A percentile compares a stretch with the other conserved stretches of the same genome.
Evolutionary conservation across 2,113 vertebrate genomes (phyloP).

Genomic region (Pycnonotus jocosus): DNA sequence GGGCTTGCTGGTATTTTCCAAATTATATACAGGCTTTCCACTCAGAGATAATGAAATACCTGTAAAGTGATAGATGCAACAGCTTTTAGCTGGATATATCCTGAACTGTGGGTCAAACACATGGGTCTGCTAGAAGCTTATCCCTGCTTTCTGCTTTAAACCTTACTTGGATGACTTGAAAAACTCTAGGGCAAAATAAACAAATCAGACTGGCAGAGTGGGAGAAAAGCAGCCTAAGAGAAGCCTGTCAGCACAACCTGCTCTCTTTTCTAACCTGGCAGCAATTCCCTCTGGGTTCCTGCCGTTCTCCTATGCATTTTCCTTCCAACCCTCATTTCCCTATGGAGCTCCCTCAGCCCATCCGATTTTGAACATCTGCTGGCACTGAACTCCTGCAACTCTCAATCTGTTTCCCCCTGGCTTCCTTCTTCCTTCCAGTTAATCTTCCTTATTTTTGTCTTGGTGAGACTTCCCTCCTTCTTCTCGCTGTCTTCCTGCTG

Average conservation of each 20-base stretch:
- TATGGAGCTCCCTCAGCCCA: slow-evolving; percentile 33
- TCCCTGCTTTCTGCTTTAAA: neutral
- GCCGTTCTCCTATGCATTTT: slow-evolving; percentile 20
- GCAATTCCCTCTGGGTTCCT: slow-evolving; percentile 23
- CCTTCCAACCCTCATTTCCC: slow-evolving; percentile 51
- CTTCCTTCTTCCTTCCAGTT: slow-evolving; percentile 55
- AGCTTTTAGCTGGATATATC: neutral
- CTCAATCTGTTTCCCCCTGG: slow-evolving; percentile 59
- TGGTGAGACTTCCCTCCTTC: slow-evolving; percentile 18
- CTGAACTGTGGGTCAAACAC: neutral
- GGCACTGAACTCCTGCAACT: slow-evolving; percentile 57
- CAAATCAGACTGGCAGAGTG: slow-evolving; percentile 9
- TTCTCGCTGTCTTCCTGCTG: neutral
- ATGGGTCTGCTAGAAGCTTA: neutral
- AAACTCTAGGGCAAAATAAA: slow-evolving; percentile 34
- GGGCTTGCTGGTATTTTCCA: neutral
- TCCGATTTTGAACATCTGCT: slow-evolving; percentile 47
- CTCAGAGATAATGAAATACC: neutral
- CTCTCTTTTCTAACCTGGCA: slow-evolving; percentile 57
- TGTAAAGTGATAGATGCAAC: neutral
- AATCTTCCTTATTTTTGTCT: slow-evolving; percentile 54
- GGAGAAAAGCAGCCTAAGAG: slow-evolving; percentile 24
- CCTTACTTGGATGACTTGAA: neutral
- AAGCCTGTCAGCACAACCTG: slow-evolving; percentile 36
- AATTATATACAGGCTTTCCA: neutral